Conservation (phyloP, 2,113 vertebrate genomes). For the Andinoacara biseriatus region DNA sequence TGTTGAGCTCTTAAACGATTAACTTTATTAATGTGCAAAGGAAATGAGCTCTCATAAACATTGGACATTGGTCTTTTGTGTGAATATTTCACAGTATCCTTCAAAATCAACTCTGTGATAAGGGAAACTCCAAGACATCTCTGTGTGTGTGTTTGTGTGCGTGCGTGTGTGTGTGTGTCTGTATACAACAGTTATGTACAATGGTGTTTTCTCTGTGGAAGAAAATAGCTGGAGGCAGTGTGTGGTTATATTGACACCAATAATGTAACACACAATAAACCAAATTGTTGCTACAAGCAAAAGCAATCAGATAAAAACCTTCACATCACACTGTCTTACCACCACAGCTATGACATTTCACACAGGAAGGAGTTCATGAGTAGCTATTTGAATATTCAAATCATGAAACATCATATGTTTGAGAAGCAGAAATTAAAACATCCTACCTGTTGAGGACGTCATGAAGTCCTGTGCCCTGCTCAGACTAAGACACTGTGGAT, state of each 20-base stretch:
- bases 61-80: background rate
- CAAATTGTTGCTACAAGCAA: background rate
- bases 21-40: background rate
- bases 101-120: background rate
- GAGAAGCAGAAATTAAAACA: background rate
- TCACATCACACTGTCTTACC: background rate
- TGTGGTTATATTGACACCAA: background rate
- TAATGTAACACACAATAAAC: background rate
- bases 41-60: background rate
- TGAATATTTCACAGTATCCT: background rate
- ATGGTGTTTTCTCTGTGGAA: background rate
- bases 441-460: conserved; percentile 66
- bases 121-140: background rate
- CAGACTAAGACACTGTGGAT: background rate
- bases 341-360: background rate
- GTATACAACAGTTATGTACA: background rate
- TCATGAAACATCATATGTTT: background rate
- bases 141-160: background rate
- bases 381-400: conserved; percentile 17
- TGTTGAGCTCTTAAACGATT: background rate
- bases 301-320: background rate
- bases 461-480: conserved; percentile 38
- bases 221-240: background rate
- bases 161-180: background rate
- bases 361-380: background rate